A percentile compares a stretch with the other conserved stretches of the same genome.
Evolutionary conservation across 2,113 vertebrate species (phyloP).

Genomic region (Mus spicilegus): DNA sequence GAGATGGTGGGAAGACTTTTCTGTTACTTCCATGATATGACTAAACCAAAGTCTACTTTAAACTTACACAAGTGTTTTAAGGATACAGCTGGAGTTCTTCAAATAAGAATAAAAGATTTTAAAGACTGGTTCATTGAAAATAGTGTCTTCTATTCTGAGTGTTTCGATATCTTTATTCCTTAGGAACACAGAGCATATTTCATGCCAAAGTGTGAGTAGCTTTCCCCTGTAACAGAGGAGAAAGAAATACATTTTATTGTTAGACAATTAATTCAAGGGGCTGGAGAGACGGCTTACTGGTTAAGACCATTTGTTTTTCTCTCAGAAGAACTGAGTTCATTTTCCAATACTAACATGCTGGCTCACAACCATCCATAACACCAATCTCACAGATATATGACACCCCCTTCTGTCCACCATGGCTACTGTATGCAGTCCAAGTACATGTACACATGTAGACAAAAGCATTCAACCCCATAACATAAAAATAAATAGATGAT

Average conservation of each 20-base stretch:
- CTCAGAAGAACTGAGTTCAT: too few relatives aligned
- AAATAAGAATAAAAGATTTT: not conserved
- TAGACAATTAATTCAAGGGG: not conserved
- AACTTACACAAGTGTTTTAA: conserved; percentile 27
- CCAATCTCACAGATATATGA: not conserved
- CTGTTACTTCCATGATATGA: rapidly evolving
- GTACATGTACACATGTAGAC: rapidly evolving
- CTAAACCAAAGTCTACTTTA: not conserved
- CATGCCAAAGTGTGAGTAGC: not conserved
- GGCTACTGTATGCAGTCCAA: not conserved
- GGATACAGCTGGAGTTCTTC: not conserved
- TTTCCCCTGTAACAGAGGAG: not conserved
- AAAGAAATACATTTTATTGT: not conserved
- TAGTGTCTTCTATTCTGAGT: not conserved
- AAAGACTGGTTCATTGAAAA: rapidly evolving
- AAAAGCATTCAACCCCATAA: not conserved
- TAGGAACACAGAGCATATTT: conserved; percentile 15
- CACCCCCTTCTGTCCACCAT: not conserved
- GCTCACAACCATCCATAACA: not conserved
- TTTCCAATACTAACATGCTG: not conserved
- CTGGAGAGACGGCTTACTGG: too few relatives aligned
- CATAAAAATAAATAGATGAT: not conserved
- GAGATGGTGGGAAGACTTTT: too few relatives aligned
- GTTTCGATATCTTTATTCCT: not conserved
- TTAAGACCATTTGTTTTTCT: not conserved